Base-by-base conservation (phyloP, 2,888 invertebrate genomes). In the Gibbula magus region DNA sequence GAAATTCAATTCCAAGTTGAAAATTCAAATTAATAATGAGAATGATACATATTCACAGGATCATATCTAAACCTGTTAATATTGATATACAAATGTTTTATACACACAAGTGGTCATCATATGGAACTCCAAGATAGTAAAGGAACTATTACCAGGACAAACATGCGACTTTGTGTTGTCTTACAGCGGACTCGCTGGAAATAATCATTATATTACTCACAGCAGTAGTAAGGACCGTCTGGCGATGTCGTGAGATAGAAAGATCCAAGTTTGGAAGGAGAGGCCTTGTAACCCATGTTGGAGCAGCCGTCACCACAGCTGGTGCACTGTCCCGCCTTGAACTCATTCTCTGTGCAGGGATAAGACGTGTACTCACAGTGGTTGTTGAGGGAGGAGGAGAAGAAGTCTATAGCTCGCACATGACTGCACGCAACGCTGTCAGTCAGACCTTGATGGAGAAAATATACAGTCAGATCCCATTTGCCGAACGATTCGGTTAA, bases 361-460 rank as follows among this genome's bases (percentile, higher is more conserved):
- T 96, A 95, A 0, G 96, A 95, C 89, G 95, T 93, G 90, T 96
- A 97, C 0, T 96, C 95, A 88, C 97, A 97, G 13, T 81, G 61
- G 81, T 95, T 95, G 45, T 45, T 45, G 70, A 98, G 95, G 85
- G 96, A 97, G 92, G 97, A 97, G 0, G 95, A 95, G 91, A 96
- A 97, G 89, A 95, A 95, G 87, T 96, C 95, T 91, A 96, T 95
- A 83, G 97, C 96, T 77, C 97, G 94, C 78, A 97, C 95, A 91
- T 98, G 98, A 92, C 97, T 96, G 92, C 98, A 98, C 52, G 96
- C 96, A 29, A 98, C 93, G 54, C 84, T 82, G 13, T 80, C 39
- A 5, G 76, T 79, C 2, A 84, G 35, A 76, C 83, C 86, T 87
- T 79, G 61, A 82, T 82, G 3, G 22, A 61, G 13, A n/a, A 35